These are phyloP conservation scores for Artemisiospiza belli DNA, from an alignment of 2,113 vertebrate genomes.

Conservation along the genomic window DNA sequence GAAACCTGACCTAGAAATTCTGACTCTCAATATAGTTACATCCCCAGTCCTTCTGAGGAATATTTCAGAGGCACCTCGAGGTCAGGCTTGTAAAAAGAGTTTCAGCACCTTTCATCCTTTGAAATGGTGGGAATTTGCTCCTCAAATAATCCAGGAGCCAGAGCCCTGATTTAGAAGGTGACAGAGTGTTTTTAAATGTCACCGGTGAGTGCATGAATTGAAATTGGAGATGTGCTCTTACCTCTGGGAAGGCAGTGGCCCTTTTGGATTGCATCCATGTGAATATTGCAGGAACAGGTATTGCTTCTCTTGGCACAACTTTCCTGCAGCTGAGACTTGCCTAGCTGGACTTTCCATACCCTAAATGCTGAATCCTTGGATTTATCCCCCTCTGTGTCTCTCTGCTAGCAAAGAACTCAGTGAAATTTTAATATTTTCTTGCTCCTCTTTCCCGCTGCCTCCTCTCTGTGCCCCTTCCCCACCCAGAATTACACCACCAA, in stretches of 20 bases:
- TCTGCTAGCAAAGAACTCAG: background rate
- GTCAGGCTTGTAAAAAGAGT: background rate
- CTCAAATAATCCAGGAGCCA: background rate
- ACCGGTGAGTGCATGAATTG: background rate
- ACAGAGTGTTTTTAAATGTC: background rate
- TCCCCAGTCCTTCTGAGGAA: background rate
- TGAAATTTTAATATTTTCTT: background rate
- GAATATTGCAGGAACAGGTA: background rate
- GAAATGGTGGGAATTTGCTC: background rate
- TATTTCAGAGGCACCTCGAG: background rate
- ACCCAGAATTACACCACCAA: conserved; percentile 79
- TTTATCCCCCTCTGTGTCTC: background rate
- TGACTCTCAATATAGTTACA: background rate
- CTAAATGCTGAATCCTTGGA: background rate
- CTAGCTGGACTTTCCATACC: background rate
- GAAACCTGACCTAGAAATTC: conserved; percentile 49
- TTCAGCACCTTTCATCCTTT: conserved; percentile 6
- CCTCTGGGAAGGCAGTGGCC: background rate
- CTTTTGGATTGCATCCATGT: background rate
- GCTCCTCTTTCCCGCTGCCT: background rate
- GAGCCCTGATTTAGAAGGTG: background rate
- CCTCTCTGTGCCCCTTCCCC: background rate
- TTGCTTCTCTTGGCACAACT: background rate
- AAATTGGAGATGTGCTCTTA: background rate
- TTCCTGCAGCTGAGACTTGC: background rate